phyloP scores from a whole-genome alignment of 2,888 invertebrate genomes.

The Tipula helvola region DNA sequence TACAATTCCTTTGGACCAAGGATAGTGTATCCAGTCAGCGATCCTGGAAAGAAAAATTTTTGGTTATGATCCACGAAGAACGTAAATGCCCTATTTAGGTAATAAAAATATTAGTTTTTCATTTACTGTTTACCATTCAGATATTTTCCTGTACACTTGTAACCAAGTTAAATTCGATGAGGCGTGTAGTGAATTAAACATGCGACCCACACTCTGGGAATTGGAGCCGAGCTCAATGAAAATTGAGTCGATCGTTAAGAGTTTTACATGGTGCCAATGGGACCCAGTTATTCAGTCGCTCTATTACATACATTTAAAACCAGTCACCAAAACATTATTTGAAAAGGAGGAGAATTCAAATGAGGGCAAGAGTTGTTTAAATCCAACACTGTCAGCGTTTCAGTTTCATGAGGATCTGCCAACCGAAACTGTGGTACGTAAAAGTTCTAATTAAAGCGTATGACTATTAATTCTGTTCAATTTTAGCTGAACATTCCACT shows the following conservation, averaged over 20 bases:
- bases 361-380: conserved; percentile 44
- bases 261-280: conserved; percentile 82
- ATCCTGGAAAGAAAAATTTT: conserved; percentile 46
- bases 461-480: conserved; percentile 9
- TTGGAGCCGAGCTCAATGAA: conserved; percentile 42
- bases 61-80: conserved; percentile 65
- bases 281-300: conserved; percentile 58
- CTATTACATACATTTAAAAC: conserved; percentile 71
- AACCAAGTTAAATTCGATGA: neutral
- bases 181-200: neutral
- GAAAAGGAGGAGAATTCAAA: conserved; percentile 50
- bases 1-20: conserved; percentile 49
- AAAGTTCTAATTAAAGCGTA: neutral
- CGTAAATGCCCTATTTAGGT: conserved; percentile 40
- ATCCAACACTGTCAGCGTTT: conserved; percentile 66
- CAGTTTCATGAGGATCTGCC: conserved; percentile 80
- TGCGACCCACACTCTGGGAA: conserved; percentile 33
- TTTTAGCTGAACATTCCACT: conserved; percentile 70
- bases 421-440: conserved; percentile 71
- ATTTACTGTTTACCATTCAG: neutral
- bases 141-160: conserved; percentile 8
- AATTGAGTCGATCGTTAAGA: conserved; percentile 48
- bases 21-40: neutral
- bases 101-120: neutral
- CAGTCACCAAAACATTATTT: conserved; percentile 50